Base-by-base conservation (phyloP, 2,113 vertebrate species). In the Carlito syrichta region DNA sequence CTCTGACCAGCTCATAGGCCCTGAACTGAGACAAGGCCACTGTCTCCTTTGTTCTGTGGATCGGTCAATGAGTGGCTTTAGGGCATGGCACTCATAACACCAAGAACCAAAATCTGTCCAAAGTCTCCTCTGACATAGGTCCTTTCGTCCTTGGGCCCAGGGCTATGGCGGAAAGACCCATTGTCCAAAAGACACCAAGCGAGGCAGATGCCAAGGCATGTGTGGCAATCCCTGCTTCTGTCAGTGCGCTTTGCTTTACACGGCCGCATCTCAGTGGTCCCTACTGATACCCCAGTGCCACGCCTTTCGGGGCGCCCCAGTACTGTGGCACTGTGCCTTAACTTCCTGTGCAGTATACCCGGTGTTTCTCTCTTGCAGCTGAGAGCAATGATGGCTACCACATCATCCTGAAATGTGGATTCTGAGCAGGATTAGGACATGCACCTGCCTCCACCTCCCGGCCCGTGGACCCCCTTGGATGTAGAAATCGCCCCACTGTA, bases 381-480 rank as follows among this genome's bases (percentile, higher is more conserved):
- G 99, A 99, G 98, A 99, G 98, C 97, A 99, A 98, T 1, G 99
- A 99, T 3, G 99, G 99, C 87, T 99, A 99, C 98, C 99, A 99
- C 96, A 95, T 99, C 92, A 99, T 99, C 98, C 98, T 99, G 97
- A 99, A 99, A 97, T 99, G 99, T 98, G 98, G 97, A 0, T 96
- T 97, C 93, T 98, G 95, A 98, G 84, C 95, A 82, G 76, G 35
- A 40, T 93, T 74, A 86, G 93, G 97, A 96, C 96, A 84, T n/a
- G 38, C 85, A 62, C 91, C 56, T 84, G 78, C 95, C 89, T 96
- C 95, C 96, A 73, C 76, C 85, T 73, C 82, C 95, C 92, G 92
- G 97, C 96, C 98, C 98, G n/a, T 13, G 92, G 96, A 98, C 90
- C 96, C 93, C 96, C 93, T 63, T 82, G 86, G 79, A 94, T 66